Conservation (phyloP, 2,888 invertebrate genomes). For the Nomada lathburiana region DNA sequence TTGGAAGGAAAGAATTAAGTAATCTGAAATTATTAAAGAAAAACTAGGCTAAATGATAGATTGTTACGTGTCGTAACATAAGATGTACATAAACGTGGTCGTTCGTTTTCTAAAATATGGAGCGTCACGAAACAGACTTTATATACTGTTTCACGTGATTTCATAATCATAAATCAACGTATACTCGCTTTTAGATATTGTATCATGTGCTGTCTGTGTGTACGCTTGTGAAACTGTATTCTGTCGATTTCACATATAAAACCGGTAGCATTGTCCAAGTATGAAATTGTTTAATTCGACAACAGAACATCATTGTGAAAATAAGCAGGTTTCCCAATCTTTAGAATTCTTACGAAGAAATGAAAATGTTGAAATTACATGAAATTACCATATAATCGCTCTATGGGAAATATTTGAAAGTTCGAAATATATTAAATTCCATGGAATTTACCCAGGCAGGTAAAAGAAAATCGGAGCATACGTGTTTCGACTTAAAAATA, state of each 20-base stretch:
- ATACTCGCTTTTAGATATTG: conserved; percentile 34
- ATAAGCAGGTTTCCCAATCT: no score
- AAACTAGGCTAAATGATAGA: neutral
- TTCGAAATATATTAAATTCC: no score
- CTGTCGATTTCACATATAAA: neutral
- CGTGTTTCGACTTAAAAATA: neutral
- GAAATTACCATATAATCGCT: no score
- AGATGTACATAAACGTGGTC: neutral
- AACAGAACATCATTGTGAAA: neutral
- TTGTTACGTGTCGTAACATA: neutral
- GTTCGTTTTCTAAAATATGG: neutral
- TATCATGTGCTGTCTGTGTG: conserved; percentile 12
- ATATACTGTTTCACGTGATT: conserved; percentile 16
- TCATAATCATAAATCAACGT: conserved; percentile 45
- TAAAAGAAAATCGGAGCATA: neutral
- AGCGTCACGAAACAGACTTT: conserved; percentile 17
- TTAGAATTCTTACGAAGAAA: no score
- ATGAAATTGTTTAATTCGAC: neutral
- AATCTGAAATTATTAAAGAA: neutral
- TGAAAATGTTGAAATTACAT: no score
- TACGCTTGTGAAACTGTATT: conserved; percentile 1
- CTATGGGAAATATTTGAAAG: no score
- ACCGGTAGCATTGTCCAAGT: neutral
- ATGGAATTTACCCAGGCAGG: no score
- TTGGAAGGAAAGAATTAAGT: neutral